These are phyloP conservation scores for Leucania comma DNA, from an alignment of 2,888 invertebrate genomes.

Conservation along the genomic window DNA sequence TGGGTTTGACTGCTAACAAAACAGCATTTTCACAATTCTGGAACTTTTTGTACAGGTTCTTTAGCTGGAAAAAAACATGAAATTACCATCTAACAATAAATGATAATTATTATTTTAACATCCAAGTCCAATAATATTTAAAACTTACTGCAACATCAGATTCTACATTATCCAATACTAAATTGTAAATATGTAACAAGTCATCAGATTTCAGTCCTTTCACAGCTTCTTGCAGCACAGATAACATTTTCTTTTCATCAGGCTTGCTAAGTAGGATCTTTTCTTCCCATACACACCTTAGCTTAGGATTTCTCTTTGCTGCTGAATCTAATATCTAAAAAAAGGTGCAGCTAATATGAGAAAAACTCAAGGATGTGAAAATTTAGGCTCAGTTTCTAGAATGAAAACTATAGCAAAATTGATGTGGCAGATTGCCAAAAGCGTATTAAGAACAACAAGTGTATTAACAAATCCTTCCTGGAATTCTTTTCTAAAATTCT, in stretches of 20 bases:
- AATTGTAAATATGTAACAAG: constrained; percentile 79
- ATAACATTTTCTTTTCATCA: constrained; percentile 81
- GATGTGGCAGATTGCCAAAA: background rate
- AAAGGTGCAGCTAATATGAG: background rate
- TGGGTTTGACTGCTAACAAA: constrained; percentile 90
- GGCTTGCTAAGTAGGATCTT: constrained; percentile 76
- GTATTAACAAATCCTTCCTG: too few relatives aligned
- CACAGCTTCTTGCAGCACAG: constrained; percentile 78
- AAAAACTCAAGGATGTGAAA: background rate
- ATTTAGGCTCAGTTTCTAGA: background rate
- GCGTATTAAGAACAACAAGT: too few relatives aligned
- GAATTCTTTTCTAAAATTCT: too few relatives aligned
- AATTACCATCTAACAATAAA: background rate
- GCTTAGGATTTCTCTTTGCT: constrained; percentile 74
- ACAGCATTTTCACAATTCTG: constrained; percentile 88
- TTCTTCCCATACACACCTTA: constrained; percentile 81
- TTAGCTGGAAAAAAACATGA: constrained; percentile 77
- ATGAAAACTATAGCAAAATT: background rate
- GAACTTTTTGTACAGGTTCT: constrained; percentile 80
- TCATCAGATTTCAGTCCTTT: constrained; percentile 78
- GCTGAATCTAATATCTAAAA: constrained; percentile 82
- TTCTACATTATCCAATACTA: constrained; percentile 79
- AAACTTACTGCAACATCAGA: constrained; percentile 79
- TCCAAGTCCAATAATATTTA: background rate
- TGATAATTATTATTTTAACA: background rate